These are phyloP conservation scores for Sebastes oblongus DNA, from an alignment of 2,797 vertebrate species.

Conservation along the genomic window DNA sequence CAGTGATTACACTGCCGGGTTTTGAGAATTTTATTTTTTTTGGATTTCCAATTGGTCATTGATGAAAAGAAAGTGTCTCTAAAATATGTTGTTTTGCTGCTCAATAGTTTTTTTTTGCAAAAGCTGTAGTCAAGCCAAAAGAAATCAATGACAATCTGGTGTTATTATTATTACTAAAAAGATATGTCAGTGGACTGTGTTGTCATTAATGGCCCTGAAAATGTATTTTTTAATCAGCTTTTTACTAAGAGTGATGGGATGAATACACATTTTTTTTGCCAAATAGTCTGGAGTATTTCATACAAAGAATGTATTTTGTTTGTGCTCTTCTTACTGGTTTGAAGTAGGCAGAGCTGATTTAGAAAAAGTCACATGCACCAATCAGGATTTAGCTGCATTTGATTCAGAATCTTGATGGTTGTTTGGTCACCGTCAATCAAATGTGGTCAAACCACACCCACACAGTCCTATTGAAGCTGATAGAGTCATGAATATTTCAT, in stretches of 20 bases:
- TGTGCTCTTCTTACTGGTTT: neutral
- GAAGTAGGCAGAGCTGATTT: neutral
- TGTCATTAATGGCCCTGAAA: neutral
- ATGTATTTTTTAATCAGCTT: neutral
- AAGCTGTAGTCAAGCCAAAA: neutral
- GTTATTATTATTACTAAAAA: neutral
- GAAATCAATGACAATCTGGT: neutral
- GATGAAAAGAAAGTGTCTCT: neutral
- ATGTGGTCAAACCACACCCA: neutral
- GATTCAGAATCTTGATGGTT: neutral
- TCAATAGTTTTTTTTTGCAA: neutral
- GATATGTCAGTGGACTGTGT: neutral
- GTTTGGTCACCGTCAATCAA: neutral
- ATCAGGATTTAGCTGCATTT: neutral
- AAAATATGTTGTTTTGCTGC: neutral
- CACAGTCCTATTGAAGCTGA: neutral
- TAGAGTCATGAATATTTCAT: neutral
- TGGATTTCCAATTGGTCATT: neutral
- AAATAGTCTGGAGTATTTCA: neutral
- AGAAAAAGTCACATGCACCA: neutral
- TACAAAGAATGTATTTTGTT: neutral
- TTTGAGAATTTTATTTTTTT: neutral
- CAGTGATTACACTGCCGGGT: constrained; percentile 8
- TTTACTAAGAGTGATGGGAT: neutral
- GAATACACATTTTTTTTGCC: neutral